A percentile compares a stretch with the other conserved stretches of the same genome.
These are phyloP conservation scores for Heliothis subflexa DNA, from an alignment of 1,140 invertebrate genomes.

Conservation along the genomic window DNA sequence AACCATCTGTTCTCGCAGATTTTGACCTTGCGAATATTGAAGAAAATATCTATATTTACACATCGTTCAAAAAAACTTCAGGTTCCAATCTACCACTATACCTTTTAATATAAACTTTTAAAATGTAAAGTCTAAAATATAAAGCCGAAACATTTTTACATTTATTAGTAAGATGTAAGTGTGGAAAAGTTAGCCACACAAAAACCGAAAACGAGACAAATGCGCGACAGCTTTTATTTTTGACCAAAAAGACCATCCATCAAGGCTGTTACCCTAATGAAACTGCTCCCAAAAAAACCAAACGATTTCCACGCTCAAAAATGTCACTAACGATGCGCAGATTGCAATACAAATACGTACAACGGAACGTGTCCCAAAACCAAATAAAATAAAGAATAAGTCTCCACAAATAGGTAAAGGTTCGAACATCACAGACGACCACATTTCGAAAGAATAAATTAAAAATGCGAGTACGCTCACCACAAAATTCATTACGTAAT, in stretches of 20 bases:
- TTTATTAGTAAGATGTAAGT: too few relatives aligned
- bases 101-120: too few relatives aligned
- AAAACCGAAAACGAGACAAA: conserved; percentile 10
- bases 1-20: not conserved
- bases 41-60: not conserved
- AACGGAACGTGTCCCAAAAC: not conserved
- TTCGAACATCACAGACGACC: not conserved
- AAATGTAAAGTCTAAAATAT: too few relatives aligned
- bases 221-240: conserved; percentile 22
- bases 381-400: conserved; percentile 1
- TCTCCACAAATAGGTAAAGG: not conserved
- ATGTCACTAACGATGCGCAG: conserved; percentile 15
- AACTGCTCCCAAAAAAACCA: conserved; percentile 16
- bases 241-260: conserved; percentile 25
- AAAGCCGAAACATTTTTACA: too few relatives aligned
- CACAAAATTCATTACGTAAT: conserved; percentile 23
- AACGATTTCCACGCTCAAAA: conserved; percentile 31
- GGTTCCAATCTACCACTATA: too few relatives aligned
- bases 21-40: not conserved
- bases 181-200: too few relatives aligned
- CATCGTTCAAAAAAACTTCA: not conserved
- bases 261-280: conserved; percentile 21
- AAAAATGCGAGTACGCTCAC: conserved; percentile 2
- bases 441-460: conserved; percentile 7
- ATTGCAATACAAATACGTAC: conserved; percentile 31